Evolutionary conservation across 2,797 vertebrate genomes (phyloP), one percentile per base, ranked within the genome.

Genomic region (Calcarius lapponicus): DNA sequence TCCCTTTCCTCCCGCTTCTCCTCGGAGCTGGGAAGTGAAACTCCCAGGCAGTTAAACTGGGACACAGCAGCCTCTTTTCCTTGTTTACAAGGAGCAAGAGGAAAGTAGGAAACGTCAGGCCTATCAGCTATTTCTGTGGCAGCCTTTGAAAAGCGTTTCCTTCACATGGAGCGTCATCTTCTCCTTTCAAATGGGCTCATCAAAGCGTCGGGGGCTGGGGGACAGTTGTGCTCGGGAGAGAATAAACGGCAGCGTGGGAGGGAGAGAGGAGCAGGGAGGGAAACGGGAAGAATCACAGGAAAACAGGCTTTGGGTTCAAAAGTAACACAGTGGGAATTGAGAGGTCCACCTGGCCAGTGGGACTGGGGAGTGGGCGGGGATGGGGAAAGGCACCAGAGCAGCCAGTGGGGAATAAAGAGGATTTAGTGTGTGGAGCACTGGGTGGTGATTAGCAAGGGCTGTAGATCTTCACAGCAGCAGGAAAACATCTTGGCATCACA

Each of bases 101-200:
- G 93, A 85, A 96, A 89, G 73, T 53, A 54, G 94, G 86, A 82
- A 87, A 71, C 87, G 73, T 94, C 92, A 91, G 81, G 75, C 79
- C 87, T 92, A 76, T 92, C 94, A 96, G 95, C 92, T 97, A 95
- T 95, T 96, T 95, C 94, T 89, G 95, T 93, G 93, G 85, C 92
- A 90, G 91, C 61, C 67, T 97, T 97, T 96, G 95, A 96, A 96
- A 95, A 96, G 89, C 48, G 3, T 95, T 94, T 92, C 95, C 93
- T 96, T 94, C 91, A 76, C 71, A 48, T 14, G 80, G 61, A 89
- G 69, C 82, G 4, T 90, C 93, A 92, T 79, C 92, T 57, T 72
- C 90, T 93, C 29, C 74, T 93, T 96, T 88, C 86, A 88, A 93
- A 81, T 3, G 4, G 53, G 3, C 89, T 94, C 96, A 94, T 96